Evolutionary conservation across 2,888 invertebrate species (phyloP).

Genomic region (Synanthedon myopaeformis): DNA sequence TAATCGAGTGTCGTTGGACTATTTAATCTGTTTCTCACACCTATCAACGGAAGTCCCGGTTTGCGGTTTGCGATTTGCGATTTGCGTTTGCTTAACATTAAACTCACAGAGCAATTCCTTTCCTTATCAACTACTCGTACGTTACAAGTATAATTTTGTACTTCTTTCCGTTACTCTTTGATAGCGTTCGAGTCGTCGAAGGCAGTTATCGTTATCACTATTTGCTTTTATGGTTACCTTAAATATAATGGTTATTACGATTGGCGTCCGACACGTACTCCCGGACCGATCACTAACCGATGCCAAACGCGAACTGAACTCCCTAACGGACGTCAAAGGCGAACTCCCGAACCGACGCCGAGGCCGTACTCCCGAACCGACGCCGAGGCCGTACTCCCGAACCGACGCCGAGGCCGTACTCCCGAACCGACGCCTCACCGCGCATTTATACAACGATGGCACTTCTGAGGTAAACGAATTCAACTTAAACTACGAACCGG

Average conservation of each 20-base stretch:
- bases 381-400: slow-evolving; percentile 17
- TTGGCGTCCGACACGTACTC: slow-evolving; percentile 18
- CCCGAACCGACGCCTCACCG: neutral
- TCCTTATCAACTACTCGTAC: slow-evolving; percentile 47
- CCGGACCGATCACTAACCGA: slow-evolving; percentile 10
- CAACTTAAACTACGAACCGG: slow-evolving; percentile 39
- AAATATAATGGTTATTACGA: neutral
- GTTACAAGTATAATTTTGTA: slow-evolving; percentile 39
- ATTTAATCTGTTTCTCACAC: neutral
- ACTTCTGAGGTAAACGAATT: slow-evolving; percentile 59
- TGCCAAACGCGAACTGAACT: no score
- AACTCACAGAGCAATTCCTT: slow-evolving; percentile 44
- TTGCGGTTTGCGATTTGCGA: no score
- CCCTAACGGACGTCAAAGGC: slow-evolving; percentile 6
- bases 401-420: slow-evolving; percentile 1
- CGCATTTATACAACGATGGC: slow-evolving; percentile 28
- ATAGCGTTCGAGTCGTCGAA: neutral
- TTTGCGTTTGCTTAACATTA: slow-evolving; percentile 9
- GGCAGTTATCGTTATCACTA: neutral
- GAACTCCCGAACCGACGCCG: slow-evolving; percentile 8
- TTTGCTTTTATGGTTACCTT: neutral
- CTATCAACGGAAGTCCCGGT: slow-evolving; percentile 8
- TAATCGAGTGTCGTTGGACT: slow-evolving; percentile 38
- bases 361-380: slow-evolving; percentile 5
- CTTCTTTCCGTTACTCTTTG: slow-evolving; percentile 26